Evolutionary conservation across 2,888 invertebrate genomes (phyloP).

Genomic region (Thera obeliscata): DNA sequence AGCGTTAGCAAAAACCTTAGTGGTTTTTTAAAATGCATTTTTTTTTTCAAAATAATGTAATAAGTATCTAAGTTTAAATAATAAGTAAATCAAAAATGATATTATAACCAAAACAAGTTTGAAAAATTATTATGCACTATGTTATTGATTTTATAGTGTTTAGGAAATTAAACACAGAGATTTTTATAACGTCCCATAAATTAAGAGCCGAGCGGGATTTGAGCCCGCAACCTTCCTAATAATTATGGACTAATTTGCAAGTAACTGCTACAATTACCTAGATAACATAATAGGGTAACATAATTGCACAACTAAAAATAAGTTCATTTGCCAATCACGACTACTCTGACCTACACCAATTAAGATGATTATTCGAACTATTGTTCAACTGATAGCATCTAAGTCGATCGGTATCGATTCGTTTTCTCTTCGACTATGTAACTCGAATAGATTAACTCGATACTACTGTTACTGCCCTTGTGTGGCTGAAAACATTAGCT

Average conservation of each 20-base stretch:
- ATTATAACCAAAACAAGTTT: no score
- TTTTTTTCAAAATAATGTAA: no score
- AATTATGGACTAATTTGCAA: not conserved
- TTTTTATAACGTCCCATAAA: no score
- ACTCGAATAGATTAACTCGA: slow-evolving; percentile 20
- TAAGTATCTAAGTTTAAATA: no score
- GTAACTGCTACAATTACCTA: slow-evolving; percentile 12
- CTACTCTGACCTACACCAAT: slow-evolving; percentile 34
- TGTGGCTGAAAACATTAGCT: slow-evolving; percentile 25
- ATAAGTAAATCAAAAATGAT: no score
- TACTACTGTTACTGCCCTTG: slow-evolving; percentile 31
- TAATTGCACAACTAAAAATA: slow-evolving; percentile 29
- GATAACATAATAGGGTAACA: slow-evolving; percentile 15
- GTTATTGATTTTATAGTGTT: no score
- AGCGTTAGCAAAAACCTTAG: no score
- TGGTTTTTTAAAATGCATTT: no score
- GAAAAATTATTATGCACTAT: no score
- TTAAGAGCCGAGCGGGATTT: no score
- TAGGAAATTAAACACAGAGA: no score
- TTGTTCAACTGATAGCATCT: slow-evolving; percentile 37
- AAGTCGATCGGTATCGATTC: slow-evolving; percentile 34
- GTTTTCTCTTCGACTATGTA: slow-evolving; percentile 13
- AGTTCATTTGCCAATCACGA: slow-evolving; percentile 34
- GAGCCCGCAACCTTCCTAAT: not conserved
- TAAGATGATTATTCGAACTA: slow-evolving; percentile 32